phyloP scores from a whole-genome alignment of 2,797 vertebrate species.

The Gymnoscopelus braueri region DNA sequence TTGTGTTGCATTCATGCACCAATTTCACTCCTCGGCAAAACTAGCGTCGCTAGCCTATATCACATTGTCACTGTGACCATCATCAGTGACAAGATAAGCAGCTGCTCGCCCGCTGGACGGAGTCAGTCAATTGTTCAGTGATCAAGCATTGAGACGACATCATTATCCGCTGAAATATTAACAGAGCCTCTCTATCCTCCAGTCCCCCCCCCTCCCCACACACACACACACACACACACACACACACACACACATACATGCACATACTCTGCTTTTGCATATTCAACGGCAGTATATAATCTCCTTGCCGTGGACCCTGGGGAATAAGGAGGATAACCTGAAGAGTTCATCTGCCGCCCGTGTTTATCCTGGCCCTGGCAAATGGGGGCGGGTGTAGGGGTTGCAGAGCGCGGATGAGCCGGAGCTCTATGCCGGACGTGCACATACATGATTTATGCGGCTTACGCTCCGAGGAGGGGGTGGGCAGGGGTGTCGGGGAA shows the following conservation, averaged over 20 bases:
- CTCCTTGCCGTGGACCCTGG: slow-evolving; percentile 66
- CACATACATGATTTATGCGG: slow-evolving; percentile 81
- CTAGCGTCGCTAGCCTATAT: not conserved
- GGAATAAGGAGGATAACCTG: slow-evolving; percentile 73
- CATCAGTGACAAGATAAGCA: slow-evolving; percentile 49
- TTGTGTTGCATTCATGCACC: too few relatives aligned
- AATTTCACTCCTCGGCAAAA: not conserved
- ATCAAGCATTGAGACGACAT: slow-evolving; percentile 63
- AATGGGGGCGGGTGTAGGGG: too few relatives aligned
- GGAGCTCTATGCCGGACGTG: too few relatives aligned
- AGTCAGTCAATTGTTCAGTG: slow-evolving; percentile 53
- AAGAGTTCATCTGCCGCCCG: slow-evolving; percentile 68
- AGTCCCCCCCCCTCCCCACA: slow-evolving; percentile 19
- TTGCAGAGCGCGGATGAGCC: not conserved
- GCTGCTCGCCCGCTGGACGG: slow-evolving; percentile 35
- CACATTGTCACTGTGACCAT: slow-evolving; percentile 25
- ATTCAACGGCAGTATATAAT: slow-evolving; percentile 72
- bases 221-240: not conserved
- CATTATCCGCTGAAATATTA: slow-evolving; percentile 65
- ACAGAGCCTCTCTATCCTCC: slow-evolving; percentile 29
- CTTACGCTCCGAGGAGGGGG: slow-evolving; percentile 47
- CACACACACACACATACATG: too few relatives aligned
- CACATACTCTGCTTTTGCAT: slow-evolving; percentile 59
- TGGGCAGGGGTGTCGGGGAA: slow-evolving; percentile 25
- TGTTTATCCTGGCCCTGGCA: slow-evolving; percentile 65